These are phyloP conservation scores for Copidosoma aretas DNA, from an alignment of 2,888 invertebrate genomes.

Conservation along the genomic window DNA sequence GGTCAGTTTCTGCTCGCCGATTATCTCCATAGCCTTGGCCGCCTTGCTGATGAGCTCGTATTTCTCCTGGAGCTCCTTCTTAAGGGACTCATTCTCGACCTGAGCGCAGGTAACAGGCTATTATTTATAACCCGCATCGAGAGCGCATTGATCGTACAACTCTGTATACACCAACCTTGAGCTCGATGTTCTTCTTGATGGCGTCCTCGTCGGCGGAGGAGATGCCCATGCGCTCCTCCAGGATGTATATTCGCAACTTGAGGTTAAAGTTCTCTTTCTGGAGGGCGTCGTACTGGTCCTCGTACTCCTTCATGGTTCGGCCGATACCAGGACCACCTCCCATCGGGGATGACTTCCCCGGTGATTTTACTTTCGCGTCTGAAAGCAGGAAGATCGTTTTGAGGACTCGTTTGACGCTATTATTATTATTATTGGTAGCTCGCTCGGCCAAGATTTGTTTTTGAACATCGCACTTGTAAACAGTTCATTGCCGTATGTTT, in stretches of 20 bases:
- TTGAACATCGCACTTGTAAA: too few relatives aligned
- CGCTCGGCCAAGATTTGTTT: too few relatives aligned
- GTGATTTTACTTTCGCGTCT: conserved; percentile 52
- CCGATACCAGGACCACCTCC: conserved; percentile 58
- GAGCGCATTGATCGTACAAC: too few relatives aligned
- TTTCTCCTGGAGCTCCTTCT: conserved; percentile 80
- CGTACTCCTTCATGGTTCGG: conserved; percentile 86
- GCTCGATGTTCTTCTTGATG: conserved; percentile 72
- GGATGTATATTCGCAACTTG: conserved; percentile 87
- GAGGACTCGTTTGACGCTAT: too few relatives aligned
- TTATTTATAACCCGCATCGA: too few relatives aligned
- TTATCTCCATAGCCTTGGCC: conserved; percentile 79
- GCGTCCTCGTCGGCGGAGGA: conserved; percentile 74
- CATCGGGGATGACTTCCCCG: conserved; percentile 49
- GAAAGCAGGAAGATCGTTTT: conserved; percentile 10
- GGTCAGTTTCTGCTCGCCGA: conserved; percentile 71
- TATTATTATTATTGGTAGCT: too few relatives aligned
- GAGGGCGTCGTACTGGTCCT: conserved; percentile 81
- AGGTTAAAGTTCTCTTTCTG: conserved; percentile 93
- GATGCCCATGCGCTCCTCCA: conserved; percentile 81
- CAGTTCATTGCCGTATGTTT: too few relatives aligned
- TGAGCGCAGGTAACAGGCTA: too few relatives aligned
- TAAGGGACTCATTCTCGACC: conserved; percentile 79
- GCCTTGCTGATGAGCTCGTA: conserved; percentile 85
- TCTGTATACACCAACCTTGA: conserved; percentile 69